Evolutionary conservation across 2,888 invertebrate genomes (phyloP).

Genomic region (Platerodrilus igneus): DNA sequence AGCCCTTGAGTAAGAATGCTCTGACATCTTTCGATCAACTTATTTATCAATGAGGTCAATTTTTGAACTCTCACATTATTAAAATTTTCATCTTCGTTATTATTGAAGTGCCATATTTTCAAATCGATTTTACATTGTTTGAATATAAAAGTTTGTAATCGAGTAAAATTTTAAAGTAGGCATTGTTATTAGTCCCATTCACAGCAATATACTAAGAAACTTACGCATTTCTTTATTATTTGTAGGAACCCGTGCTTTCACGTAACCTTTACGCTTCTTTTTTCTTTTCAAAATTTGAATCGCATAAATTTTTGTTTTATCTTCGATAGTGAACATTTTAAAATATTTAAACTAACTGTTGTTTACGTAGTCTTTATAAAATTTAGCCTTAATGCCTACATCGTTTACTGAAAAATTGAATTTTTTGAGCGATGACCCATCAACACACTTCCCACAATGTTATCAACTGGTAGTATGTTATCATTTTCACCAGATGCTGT

Average conservation of each 20-base stretch:
- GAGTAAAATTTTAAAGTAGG: conserved; percentile 10
- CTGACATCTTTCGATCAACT: conserved; percentile 22
- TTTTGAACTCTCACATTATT: conserved; percentile 12
- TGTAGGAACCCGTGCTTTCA: conserved; percentile 4
- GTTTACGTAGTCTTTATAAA: conserved; percentile 4
- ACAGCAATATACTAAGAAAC: conserved; percentile 11
- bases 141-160: conserved; percentile 8
- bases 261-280: neutral
- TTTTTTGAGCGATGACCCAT: conserved; percentile 1
- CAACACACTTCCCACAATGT: conserved; percentile 1
- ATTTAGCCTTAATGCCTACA: too few species aligned
- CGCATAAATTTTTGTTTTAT: conserved; percentile 6
- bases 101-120: conserved; percentile 8
- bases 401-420: conserved; percentile 3
- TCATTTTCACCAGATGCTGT: neutral
- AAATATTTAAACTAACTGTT: conserved; percentile 2
- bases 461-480: neutral
- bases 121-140: conserved; percentile 5
- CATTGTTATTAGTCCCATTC: conserved; percentile 8
- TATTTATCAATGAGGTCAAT: conserved; percentile 14
- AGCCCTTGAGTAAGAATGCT: conserved; percentile 26
- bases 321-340: conserved; percentile 5
- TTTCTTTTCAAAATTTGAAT: neutral
- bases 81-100: conserved; percentile 5
- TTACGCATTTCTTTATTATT: conserved; percentile 10